A percentile compares a stretch with the other conserved stretches of the same genome.
Evolutionary conservation across 1,140 invertebrate species (phyloP).

Genomic region (Tetraneura akinire): DNA sequence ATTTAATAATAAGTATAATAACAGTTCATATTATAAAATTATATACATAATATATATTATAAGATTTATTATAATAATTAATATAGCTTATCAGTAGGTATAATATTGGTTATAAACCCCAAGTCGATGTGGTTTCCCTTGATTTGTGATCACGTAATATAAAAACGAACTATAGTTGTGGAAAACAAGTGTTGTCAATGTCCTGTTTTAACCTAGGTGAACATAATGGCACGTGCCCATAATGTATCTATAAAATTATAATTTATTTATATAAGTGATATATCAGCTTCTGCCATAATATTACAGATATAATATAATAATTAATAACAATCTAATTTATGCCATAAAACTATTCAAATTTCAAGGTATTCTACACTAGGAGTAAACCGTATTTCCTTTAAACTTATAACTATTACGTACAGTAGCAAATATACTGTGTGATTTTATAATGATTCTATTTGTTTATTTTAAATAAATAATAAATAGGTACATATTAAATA

Average conservation of each 20-base stretch:
- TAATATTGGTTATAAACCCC: background rate
- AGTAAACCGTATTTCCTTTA: too few species aligned
- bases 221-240: background rate
- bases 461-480: too few species aligned
- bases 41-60: background rate
- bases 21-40: background rate
- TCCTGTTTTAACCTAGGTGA: conserved; percentile 6
- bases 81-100: background rate
- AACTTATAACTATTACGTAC: too few species aligned
- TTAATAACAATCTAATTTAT: too few species aligned
- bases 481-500: too few species aligned
- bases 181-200: background rate
- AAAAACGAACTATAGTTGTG: background rate
- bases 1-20: background rate
- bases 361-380: too few species aligned
- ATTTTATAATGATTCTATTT: too few species aligned
- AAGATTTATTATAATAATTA: background rate
- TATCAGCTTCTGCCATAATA: too few species aligned
- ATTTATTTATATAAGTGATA: too few species aligned
- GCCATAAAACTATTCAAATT: too few species aligned
- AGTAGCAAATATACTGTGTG: too few species aligned
- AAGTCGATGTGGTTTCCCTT: conserved; percentile 8
- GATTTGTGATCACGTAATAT: background rate
- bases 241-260: background rate
- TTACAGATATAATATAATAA: too few species aligned